Conservation (phyloP, 2,888 invertebrate genomes). For the Tridacna crocea region DNA sequence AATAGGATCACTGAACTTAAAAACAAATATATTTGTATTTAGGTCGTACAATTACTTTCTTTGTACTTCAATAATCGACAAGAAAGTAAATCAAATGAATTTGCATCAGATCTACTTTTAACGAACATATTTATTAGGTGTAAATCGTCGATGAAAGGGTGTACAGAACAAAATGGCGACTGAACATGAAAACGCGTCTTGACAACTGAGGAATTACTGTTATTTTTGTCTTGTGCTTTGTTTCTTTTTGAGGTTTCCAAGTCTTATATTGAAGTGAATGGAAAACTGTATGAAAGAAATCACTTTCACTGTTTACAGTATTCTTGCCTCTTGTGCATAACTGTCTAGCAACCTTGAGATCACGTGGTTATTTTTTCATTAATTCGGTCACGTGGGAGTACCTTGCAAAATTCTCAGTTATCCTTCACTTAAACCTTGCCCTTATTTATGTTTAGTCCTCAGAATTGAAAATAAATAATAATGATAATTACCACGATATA, state of each 20-base stretch:
- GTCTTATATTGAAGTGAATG: not conserved
- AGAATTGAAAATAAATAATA: too few relatives aligned
- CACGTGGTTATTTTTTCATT: slow-evolving; percentile 32
- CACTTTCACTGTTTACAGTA: too few relatives aligned
- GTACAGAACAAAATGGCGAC: slow-evolving; percentile 70
- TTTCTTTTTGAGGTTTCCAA: not conserved
- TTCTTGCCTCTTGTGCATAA: not conserved
- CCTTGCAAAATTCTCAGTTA: not conserved
- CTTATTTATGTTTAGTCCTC: too few relatives aligned
- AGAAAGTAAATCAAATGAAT: not conserved
- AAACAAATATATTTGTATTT: not conserved
- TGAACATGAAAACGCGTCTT: slow-evolving; percentile 62
- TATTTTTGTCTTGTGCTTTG: not conserved
- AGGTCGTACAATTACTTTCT: not conserved
- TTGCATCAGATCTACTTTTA: not conserved
- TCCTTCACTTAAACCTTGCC: too few relatives aligned
- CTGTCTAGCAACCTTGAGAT: slow-evolving; percentile 49
- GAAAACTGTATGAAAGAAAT: too few relatives aligned
- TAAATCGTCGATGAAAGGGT: slow-evolving; percentile 48
- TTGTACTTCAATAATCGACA: not conserved
- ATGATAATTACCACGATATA: too few relatives aligned
- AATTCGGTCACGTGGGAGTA: slow-evolving; percentile 14
- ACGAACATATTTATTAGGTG: not conserved
- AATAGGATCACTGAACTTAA: not conserved
- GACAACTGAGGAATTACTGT: slow-evolving; percentile 68